Percentiles rank a stretch among this genome's conserved stretches.
These are phyloP conservation scores for Octopus bimaculoides DNA, from an alignment of 1,140 invertebrate genomes.

Conservation along the genomic window DNA sequence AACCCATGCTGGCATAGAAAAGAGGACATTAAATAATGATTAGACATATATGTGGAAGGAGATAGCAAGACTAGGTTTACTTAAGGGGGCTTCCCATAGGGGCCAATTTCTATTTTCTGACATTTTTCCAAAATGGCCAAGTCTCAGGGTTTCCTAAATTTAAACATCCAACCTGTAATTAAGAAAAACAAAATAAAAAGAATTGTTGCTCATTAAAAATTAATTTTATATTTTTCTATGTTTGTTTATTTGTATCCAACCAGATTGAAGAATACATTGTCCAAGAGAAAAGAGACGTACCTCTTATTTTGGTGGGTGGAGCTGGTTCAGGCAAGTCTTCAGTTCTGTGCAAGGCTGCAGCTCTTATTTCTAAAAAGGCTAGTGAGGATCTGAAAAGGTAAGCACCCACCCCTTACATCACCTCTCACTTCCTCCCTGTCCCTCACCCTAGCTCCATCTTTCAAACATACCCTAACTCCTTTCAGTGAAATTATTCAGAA, in stretches of 20 bases:
- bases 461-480: no score
- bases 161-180: no score
- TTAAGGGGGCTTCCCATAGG: no score
- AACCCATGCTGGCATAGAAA: no score
- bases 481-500: no score
- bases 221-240: neutral
- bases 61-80: no score
- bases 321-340: conserved; percentile 50
- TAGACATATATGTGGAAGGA: no score
- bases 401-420: neutral
- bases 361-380: conserved; percentile 31
- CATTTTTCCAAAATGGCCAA: no score
- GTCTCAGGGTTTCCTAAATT: no score
- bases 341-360: conserved; percentile 44
- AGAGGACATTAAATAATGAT: no score
- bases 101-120: no score
- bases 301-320: conserved; percentile 45
- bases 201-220: neutral
- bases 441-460: no score
- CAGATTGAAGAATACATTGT: conserved; percentile 49
- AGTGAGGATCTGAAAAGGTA: conserved; percentile 37
- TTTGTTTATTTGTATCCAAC: conserved; percentile 5
- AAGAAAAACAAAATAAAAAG: neutral
- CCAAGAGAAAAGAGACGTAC: conserved; percentile 49
- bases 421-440: neutral